Base-by-base conservation (phyloP, 2,888 invertebrate genomes). In the Platypus cylindrus region DNA sequence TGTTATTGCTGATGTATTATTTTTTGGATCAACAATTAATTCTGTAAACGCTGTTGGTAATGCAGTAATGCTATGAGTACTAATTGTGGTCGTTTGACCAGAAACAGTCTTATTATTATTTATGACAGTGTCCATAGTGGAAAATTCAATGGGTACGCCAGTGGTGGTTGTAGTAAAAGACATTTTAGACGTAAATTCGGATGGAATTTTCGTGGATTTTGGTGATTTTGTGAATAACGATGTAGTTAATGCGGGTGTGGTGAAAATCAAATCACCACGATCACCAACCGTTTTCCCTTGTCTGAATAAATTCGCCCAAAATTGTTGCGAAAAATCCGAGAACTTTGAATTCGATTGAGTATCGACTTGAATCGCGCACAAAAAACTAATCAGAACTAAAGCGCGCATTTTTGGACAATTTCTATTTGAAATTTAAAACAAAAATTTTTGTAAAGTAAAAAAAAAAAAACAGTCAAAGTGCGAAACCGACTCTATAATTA, bases 291-390 rank as follows among this genome's bases (percentile, higher is more conserved):
- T 52, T 45, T 55, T 59, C 2, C 53, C 55, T 43, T 55, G 56
- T 14, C 60, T 50, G 17, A 56, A 45, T 56, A 58, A 56, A 43
- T 39, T 50, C 40, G 46, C 49, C 42, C 46, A 49, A 40, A 48
- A 52, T 34, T 58, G 48, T 30, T 55, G 52, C 20, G 58, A 55
- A 43, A 54, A 52, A 36, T 56, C 54, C 58, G 59, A 59, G 32
- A 41, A 41, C 30, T 41, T 36, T 44, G 54, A 52, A 44, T 58
- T 57, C 30, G 49, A 48, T 17, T 56, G 50, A 36, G 52, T 50
- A 35, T 52, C 53, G 23, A 49, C 49, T 25, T 36, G 35, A 14
- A 36, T 7, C 33, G 48, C 48, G 46, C 53, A 51, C 49, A 53
- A 40, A 32, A 57, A 38, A 31, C 47, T 39, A 30, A 58, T 31